Conservation (phyloP, 1,140 invertebrate species). For the Zaprionus kolodkinae region DNA sequence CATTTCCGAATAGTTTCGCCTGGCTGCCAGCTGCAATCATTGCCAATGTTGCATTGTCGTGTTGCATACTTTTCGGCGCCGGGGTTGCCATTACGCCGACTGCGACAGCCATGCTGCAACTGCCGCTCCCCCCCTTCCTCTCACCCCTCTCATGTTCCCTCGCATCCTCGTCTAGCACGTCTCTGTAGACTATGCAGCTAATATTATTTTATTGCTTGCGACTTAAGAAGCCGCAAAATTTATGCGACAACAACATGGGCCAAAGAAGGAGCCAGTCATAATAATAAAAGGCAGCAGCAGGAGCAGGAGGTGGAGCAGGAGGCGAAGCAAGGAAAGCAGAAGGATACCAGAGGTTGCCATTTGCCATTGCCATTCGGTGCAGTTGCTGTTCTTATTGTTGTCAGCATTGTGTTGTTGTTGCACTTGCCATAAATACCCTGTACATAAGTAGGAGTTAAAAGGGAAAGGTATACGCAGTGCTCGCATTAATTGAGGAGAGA, state of each 20-base stretch:
- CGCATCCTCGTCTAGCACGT: not conserved
- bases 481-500: too few relatives aligned
- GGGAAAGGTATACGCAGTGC: too few relatives aligned
- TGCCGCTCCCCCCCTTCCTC: too few relatives aligned
- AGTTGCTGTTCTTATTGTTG: conserved; percentile 55
- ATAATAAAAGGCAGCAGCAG: conserved; percentile 80
- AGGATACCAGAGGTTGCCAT: conserved; percentile 66
- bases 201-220: conserved; percentile 83
- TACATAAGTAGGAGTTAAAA: not conserved
- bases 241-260: conserved; percentile 78
- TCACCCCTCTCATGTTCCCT: too few relatives aligned
- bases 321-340: conserved; percentile 32
- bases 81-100: conserved; percentile 22
- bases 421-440: conserved; percentile 32
- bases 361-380: conserved; percentile 67
- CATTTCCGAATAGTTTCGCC: conserved; percentile 38
- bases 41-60: conserved; percentile 72
- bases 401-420: conserved; percentile 33
- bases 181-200: conserved; percentile 69
- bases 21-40: conserved; percentile 71
- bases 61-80: conserved; percentile 73
- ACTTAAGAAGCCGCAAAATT: conserved; percentile 83
- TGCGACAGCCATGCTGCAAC: conserved; percentile 20
- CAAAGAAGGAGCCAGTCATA: conserved; percentile 44
- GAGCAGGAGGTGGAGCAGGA: not conserved